phyloP scores from a whole-genome alignment of 2,797 vertebrate species.

The Sebastiscus albofasciatus region DNA sequence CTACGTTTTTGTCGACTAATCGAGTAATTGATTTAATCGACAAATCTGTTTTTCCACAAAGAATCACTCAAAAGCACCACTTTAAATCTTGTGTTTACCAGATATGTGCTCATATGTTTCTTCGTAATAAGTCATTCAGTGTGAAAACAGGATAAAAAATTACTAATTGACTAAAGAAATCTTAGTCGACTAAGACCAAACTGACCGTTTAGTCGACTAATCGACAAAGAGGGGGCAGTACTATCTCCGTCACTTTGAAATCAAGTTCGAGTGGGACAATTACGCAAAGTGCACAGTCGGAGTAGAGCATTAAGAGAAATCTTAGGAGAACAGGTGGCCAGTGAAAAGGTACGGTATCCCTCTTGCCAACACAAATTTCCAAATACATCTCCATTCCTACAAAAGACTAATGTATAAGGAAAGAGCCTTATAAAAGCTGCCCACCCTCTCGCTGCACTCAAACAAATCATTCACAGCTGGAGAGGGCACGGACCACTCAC shows the following conservation, averaged over 20 bases:
- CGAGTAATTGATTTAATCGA: too few relatives aligned
- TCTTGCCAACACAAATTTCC: conserved; percentile 1
- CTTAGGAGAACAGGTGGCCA: neutral
- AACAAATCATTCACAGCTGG: conserved; percentile 47
- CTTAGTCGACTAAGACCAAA: too few relatives aligned
- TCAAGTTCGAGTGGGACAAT: neutral
- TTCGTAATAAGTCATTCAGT: fast-evolving
- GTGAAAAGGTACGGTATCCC: neutral
- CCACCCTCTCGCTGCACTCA: conserved; percentile 33
- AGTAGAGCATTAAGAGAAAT: neutral
- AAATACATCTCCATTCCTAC: conserved; percentile 1
- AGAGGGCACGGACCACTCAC: conserved; percentile 43
- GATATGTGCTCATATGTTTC: too few relatives aligned
- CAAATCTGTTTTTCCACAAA: too few relatives aligned
- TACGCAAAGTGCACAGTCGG: neutral
- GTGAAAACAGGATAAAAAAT: too few relatives aligned
- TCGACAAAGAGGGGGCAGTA: too few relatives aligned
- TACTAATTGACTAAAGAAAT: too few relatives aligned
- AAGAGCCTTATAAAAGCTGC: conserved; percentile 16
- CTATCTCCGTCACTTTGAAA: neutral
- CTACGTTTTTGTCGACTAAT: too few relatives aligned
- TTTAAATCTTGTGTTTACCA: too few relatives aligned
- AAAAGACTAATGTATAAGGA: conserved; percentile 15
- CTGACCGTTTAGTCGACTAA: too few relatives aligned
- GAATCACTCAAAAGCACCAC: too few relatives aligned